Evolutionary conservation across 2,888 invertebrate species (phyloP).

Genomic region (Xestia sexstrigata): DNA sequence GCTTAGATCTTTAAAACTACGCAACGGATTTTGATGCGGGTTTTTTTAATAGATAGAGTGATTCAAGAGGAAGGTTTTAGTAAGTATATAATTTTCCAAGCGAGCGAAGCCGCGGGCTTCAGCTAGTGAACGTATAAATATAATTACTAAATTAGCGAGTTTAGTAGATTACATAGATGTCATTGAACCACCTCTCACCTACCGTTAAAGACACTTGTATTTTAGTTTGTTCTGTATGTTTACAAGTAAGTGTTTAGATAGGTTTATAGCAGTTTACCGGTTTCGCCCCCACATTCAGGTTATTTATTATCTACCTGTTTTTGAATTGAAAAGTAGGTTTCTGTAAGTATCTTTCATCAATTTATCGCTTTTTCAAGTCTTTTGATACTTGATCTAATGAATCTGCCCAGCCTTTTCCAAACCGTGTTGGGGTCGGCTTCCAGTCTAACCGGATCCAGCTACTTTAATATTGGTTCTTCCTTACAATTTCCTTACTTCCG

Average conservation of each 20-base stretch:
- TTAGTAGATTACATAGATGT: not conserved
- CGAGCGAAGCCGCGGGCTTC: no score
- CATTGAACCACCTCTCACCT: not conserved
- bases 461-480: conserved; percentile 24
- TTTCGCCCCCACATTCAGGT: conserved; percentile 28
- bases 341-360: not conserved
- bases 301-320: conserved; percentile 8
- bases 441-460: not conserved
- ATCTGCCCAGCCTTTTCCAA: not conserved
- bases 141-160: not conserved
- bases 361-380: not conserved
- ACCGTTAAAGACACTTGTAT: not conserved
- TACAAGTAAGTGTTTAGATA: not conserved
- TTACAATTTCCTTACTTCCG: conserved; percentile 22
- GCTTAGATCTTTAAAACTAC: no score
- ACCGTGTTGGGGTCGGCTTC: not conserved
- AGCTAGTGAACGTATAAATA: no score
- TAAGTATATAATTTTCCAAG: no score
- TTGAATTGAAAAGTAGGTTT: not conserved
- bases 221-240: conserved; percentile 5
- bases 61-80: no score
- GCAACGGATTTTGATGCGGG: no score
- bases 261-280: conserved; percentile 10
- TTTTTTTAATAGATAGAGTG: no score
- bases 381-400: not conserved